Conservation (phyloP, 2,888 invertebrate genomes). For the Pycnomerus fuliginosus region DNA sequence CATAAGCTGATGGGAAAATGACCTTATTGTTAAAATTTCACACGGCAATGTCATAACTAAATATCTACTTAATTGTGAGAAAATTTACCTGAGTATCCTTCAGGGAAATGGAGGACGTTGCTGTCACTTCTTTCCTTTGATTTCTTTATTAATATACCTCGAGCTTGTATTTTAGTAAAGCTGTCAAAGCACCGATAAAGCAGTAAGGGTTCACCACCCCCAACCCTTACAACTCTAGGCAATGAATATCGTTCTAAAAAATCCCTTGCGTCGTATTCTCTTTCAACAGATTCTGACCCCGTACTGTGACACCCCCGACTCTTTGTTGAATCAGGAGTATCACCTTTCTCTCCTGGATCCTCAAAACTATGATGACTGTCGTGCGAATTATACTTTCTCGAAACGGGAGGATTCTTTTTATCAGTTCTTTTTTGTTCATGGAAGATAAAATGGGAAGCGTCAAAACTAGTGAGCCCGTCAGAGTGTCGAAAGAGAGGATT, state of each 20-base stretch:
- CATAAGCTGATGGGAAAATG: too few species aligned
- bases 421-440: slow-evolving; percentile 33
- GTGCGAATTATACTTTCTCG: slow-evolving; percentile 52
- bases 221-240: slow-evolving; percentile 61
- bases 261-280: slow-evolving; percentile 52
- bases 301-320: slow-evolving; percentile 33
- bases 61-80: too few species aligned
- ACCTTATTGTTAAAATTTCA: too few species aligned
- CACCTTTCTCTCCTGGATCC: slow-evolving; percentile 43
- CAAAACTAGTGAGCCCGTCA: slow-evolving; percentile 47
- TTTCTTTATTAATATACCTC: slow-evolving; percentile 59
- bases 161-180: slow-evolving; percentile 64
- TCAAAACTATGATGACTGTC: slow-evolving; percentile 36
- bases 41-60: too few species aligned
- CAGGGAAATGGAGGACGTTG: slow-evolving; percentile 64
- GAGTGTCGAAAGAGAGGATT: slow-evolving; percentile 44
- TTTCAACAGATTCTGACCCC: slow-evolving; percentile 39
- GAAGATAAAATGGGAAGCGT: slow-evolving; percentile 48
- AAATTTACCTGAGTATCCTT: slow-evolving; percentile 65
- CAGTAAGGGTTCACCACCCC: slow-evolving; percentile 61
- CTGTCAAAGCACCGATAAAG: slow-evolving; percentile 64
- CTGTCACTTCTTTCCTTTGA: slow-evolving; percentile 57
- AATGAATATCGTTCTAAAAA: slow-evolving; percentile 64
- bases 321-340: slow-evolving; percentile 44
- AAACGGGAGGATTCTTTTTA: slow-evolving; percentile 52